A percentile compares a stretch with the other conserved stretches of the same genome.
These are phyloP conservation scores for Drosophila elegans DNA, from an alignment of 1,140 invertebrate species.

Conservation along the genomic window DNA sequence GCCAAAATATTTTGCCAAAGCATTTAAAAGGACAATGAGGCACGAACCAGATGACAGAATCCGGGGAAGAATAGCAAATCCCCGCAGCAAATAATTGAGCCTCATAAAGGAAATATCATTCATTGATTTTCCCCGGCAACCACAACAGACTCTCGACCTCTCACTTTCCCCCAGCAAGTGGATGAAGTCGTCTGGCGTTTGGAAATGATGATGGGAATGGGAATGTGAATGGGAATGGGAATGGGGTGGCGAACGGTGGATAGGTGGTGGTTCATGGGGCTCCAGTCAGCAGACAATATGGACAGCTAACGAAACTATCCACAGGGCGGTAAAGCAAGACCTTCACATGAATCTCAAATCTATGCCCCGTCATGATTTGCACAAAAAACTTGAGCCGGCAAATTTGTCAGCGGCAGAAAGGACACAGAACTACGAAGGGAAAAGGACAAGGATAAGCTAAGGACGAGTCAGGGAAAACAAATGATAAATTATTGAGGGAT, in stretches of 20 bases:
- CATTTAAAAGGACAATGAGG: conserved; percentile 82
- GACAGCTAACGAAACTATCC: conserved; percentile 80
- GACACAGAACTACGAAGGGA: conserved; percentile 1
- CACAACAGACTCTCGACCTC: conserved; percentile 22
- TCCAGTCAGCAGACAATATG: conserved; percentile 43
- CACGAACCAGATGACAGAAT: conserved; percentile 66
- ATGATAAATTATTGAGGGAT: conserved; percentile 81
- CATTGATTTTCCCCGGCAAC: conserved; percentile 73
- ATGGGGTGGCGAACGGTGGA: conserved; percentile 16
- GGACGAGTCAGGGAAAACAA: conserved; percentile 38
- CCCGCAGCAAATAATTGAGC: conserved; percentile 84
- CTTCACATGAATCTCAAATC: conserved; percentile 79
- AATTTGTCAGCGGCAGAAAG: conserved; percentile 64
- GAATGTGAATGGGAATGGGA: conserved; percentile 4
- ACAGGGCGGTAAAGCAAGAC: conserved; percentile 52
- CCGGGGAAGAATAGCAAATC: conserved; percentile 74
- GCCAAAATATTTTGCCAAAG: conserved; percentile 81
- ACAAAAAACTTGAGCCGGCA: conserved; percentile 75
- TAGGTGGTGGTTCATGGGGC: conserved; percentile 18
- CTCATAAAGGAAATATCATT: conserved; percentile 82
- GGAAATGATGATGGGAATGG: neutral
- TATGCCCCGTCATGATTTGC: conserved; percentile 81
- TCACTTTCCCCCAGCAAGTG: conserved; percentile 53
- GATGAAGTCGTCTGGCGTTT: conserved; percentile 44
- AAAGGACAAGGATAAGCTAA: conserved; percentile 1